These are phyloP conservation scores for Hipparchia sbordonii DNA, from an alignment of 2,888 invertebrate genomes.

Conservation along the genomic window DNA sequence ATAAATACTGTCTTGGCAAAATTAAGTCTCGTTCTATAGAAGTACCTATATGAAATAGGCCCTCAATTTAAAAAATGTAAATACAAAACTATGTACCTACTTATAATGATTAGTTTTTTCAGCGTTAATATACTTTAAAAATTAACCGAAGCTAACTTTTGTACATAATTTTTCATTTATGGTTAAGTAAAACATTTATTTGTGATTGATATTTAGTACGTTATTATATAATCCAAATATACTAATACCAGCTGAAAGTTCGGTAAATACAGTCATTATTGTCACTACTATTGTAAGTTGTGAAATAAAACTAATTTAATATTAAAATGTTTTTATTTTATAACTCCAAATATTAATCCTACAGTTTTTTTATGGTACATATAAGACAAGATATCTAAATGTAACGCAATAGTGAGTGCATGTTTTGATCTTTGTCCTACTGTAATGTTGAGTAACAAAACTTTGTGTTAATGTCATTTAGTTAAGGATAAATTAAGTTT, in stretches of 20 bases:
- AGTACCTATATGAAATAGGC: background rate
- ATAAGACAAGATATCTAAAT: background rate
- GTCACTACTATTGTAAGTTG: conserved; percentile 77
- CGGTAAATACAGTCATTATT: conserved; percentile 81
- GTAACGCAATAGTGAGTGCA: background rate
- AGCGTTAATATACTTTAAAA: conserved; percentile 22
- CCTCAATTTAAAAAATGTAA: conserved; percentile 21
- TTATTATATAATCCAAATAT: conserved; percentile 74
- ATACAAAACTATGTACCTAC: conserved; percentile 18
- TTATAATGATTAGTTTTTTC: conserved; percentile 27
- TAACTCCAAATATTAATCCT: background rate
- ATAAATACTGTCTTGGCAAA: conserved; percentile 1
- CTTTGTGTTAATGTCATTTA: too few relatives aligned
- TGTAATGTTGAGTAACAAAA: too few relatives aligned
- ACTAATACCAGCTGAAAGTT: conserved; percentile 81
- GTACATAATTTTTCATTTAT: conserved; percentile 62
- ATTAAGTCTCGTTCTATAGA: background rate
- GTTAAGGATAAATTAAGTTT: too few relatives aligned
- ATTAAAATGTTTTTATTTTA: conserved; percentile 46
- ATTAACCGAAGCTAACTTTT: conserved; percentile 46
- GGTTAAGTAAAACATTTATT: conserved; percentile 52
- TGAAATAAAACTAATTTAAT: conserved; percentile 81
- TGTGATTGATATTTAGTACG: conserved; percentile 72
- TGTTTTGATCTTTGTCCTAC: background rate
- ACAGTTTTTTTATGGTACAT: too few relatives aligned